These are phyloP conservation scores for Orycteropus afer DNA, from an alignment of 2,113 vertebrate species.

Conservation along the genomic window DNA sequence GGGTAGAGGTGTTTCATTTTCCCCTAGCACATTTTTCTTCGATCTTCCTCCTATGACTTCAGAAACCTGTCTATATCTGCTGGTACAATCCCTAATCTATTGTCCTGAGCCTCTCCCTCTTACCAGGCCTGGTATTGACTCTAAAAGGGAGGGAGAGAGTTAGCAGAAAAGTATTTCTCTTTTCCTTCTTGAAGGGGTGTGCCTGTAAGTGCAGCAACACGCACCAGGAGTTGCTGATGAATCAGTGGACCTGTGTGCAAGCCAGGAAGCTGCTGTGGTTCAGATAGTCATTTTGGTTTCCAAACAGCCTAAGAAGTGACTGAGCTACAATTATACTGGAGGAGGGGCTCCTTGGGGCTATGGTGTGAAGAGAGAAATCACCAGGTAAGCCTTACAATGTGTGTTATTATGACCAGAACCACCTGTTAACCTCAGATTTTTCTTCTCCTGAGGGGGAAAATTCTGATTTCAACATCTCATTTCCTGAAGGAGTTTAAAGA, in stretches of 20 bases:
- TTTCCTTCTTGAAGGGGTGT: constrained; percentile 64
- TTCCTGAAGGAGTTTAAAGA: neutral
- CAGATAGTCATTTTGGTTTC: neutral
- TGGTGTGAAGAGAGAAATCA: neutral
- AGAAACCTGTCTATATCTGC: neutral
- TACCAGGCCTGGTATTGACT: neutral
- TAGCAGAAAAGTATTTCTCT: constrained; percentile 9
- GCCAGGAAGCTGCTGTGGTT: neutral
- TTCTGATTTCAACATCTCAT: neutral
- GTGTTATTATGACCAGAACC: neutral
- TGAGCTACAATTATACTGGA: neutral
- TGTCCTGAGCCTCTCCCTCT: neutral
- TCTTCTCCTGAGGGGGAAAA: neutral
- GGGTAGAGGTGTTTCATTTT: neutral
- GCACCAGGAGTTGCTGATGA: neutral
- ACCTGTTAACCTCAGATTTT: neutral
- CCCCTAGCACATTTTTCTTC: neutral
- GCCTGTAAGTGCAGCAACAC: neutral
- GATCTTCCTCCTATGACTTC: neutral
- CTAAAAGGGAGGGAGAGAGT: neutral
- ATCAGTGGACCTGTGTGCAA: neutral
- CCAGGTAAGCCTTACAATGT: constrained; percentile 61
- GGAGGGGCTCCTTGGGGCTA: neutral
- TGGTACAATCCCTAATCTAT: neutral
- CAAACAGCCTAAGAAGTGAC: neutral